Percentiles rank a stretch among this genome's conserved stretches.
Evolutionary conservation across 2,113 vertebrate species (phyloP).

Genomic region (Casuarius casuarius): DNA sequence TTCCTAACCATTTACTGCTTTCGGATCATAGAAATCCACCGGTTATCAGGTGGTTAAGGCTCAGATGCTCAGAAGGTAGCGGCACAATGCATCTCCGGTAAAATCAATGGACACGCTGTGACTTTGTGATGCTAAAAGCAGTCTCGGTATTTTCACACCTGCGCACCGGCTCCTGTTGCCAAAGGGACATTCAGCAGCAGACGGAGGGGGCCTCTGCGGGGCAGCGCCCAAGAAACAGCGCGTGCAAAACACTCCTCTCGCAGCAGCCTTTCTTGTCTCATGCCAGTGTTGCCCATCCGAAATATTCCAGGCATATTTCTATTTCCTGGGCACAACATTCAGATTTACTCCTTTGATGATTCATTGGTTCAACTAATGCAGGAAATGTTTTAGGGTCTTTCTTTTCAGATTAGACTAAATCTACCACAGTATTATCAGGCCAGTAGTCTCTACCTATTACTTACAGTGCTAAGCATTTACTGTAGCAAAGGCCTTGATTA

Average conservation of each 20-base stretch:
- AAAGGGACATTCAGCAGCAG: background rate
- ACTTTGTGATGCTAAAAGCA: background rate
- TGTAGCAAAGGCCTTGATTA: constrained; percentile 19
- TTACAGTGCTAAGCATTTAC: background rate
- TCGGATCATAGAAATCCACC: background rate
- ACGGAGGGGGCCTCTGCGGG: background rate
- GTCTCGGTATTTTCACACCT: background rate
- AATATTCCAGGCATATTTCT: background rate
- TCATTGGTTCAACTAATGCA: constrained; percentile 8
- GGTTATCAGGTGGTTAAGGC: background rate
- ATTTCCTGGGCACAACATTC: background rate
- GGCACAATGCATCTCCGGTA: background rate
- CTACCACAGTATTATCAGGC: background rate
- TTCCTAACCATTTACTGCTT: constrained; percentile 5
- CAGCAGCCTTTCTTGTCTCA: background rate
- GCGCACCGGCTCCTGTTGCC: background rate
- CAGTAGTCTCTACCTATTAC: constrained; percentile 39
- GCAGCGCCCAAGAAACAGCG: background rate
- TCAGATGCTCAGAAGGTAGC: background rate
- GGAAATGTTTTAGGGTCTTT: constrained; percentile 3
- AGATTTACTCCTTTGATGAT: background rate
- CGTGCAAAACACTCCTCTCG: background rate
- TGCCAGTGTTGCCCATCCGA: background rate
- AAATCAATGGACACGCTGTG: background rate
- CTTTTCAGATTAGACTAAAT: constrained; percentile 12